Percentiles rank a stretch among this genome's conserved stretches.
phyloP scores from a whole-genome alignment of 30 jellyfish, hydroid and myxozoan species.

The Chironex yamaguchii region DNA sequence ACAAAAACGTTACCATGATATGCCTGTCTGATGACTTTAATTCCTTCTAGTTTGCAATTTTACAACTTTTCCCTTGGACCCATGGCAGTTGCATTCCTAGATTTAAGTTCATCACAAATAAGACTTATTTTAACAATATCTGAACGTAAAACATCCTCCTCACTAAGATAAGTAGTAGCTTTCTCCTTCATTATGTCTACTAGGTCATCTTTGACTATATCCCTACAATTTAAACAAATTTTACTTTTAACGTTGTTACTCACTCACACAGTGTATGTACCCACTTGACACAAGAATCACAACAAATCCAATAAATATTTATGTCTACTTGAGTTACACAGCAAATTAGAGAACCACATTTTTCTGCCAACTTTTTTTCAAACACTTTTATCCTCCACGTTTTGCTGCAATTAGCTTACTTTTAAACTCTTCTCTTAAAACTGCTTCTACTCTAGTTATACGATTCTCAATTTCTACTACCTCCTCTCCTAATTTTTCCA shows the following conservation, averaged over 20 bases:
- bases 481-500: conserved; percentile 3
- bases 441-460: conserved; percentile 17
- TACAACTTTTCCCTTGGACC: conserved; percentile 12
- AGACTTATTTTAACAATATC: neutral
- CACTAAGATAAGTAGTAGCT: neutral
- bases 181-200: conserved; percentile 15
- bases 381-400: no score
- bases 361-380: no score
- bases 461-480: conserved; percentile 9
- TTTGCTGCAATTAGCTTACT: no score
- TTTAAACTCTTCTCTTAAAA: neutral
- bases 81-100: conserved; percentile 18
- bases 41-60: conserved; percentile 21
- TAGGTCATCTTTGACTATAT: conserved; percentile 4
- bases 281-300: conserved; percentile 15
- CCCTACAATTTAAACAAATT: conserved; percentile 13
- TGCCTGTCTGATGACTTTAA: conserved; percentile 52
- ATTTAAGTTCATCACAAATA: conserved; percentile 19
- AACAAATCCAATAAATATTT: neutral
- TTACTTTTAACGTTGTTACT: no score
- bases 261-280: no score
- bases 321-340: conserved; percentile 14
- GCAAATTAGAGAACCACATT: neutral
- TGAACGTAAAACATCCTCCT: conserved; percentile 13
- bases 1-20: conserved; percentile 69